These are phyloP conservation scores for Recurvirostra avosetta DNA, from an alignment of 2,113 vertebrate species.

Conservation along the genomic window DNA sequence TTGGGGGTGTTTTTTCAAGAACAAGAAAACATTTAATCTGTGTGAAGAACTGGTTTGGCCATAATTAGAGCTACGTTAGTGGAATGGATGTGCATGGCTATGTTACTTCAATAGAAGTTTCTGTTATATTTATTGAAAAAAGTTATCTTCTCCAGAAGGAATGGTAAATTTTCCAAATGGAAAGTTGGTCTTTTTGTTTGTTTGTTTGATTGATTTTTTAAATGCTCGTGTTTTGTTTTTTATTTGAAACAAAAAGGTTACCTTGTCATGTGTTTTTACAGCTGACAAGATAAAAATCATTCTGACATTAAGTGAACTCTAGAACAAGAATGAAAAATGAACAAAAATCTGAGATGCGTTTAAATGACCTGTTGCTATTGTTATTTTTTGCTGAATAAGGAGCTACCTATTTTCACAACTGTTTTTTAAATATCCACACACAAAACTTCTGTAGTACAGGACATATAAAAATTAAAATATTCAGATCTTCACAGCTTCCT, in stretches of 20 bases:
- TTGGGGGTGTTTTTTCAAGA: background rate
- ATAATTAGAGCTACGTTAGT: background rate
- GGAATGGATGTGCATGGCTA: background rate
- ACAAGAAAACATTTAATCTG: background rate
- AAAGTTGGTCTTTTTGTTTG: background rate
- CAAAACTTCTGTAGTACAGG: rapidly evolving
- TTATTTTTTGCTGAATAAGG: background rate
- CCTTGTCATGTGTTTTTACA: background rate
- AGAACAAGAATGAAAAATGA: background rate
- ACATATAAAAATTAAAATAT: background rate
- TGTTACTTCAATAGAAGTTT: background rate
- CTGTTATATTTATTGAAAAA: background rate
- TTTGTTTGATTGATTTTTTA: background rate
- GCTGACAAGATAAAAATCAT: background rate
- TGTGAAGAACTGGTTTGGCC: background rate
- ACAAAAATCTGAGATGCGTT: background rate
- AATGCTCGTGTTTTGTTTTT: rapidly evolving
- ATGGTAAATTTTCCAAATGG: background rate
- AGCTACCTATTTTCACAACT: background rate
- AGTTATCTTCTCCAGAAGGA: background rate
- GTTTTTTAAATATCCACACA: background rate
- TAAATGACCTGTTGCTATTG: background rate
- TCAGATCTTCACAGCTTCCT: background rate
- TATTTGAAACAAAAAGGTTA: background rate
- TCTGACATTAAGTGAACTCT: background rate